These are phyloP conservation scores for Parnassius mnemosyne DNA, from an alignment of 2,888 invertebrate species.

Conservation along the genomic window DNA sequence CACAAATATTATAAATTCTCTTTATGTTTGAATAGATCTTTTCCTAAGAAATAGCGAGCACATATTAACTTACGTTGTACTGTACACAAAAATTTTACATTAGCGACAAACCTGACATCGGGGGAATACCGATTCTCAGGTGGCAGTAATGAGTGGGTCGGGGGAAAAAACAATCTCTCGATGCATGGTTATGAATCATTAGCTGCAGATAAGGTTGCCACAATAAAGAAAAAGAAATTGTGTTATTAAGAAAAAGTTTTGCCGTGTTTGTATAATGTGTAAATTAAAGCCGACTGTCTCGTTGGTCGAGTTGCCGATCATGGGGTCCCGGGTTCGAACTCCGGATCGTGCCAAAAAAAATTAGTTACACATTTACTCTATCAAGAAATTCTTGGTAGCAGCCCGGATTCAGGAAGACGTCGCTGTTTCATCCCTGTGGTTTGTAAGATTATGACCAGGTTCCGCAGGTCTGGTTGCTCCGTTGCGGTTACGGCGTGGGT, in stretches of 20 bases:
- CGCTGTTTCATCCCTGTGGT: too few relatives aligned
- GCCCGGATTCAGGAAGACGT: too few relatives aligned
- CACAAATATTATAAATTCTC: too few relatives aligned
- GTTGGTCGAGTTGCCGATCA: too few relatives aligned
- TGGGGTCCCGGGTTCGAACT: too few relatives aligned
- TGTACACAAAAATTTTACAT: background rate
- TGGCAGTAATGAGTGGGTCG: constrained; percentile 3
- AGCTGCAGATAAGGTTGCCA: constrained; percentile 16
- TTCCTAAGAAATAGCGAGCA: background rate
- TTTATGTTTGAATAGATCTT: background rate
- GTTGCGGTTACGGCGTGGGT: too few relatives aligned
- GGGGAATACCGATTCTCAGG: constrained; percentile 19
- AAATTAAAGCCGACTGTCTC: background rate
- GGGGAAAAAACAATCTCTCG: constrained; percentile 21
- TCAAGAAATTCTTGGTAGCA: too few relatives aligned
- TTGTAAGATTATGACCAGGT: too few relatives aligned
- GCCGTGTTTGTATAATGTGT: background rate
- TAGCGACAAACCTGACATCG: background rate
- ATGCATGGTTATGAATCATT: constrained; percentile 14
- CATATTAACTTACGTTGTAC: background rate
- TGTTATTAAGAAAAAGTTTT: too few relatives aligned
- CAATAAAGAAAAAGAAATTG: background rate
- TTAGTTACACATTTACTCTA: too few relatives aligned
- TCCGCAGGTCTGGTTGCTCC: too few relatives aligned
- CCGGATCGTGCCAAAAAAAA: too few relatives aligned